Evolutionary conservation across 2,113 vertebrate species (phyloP).

Genomic region (Alethe castanea): DNA sequence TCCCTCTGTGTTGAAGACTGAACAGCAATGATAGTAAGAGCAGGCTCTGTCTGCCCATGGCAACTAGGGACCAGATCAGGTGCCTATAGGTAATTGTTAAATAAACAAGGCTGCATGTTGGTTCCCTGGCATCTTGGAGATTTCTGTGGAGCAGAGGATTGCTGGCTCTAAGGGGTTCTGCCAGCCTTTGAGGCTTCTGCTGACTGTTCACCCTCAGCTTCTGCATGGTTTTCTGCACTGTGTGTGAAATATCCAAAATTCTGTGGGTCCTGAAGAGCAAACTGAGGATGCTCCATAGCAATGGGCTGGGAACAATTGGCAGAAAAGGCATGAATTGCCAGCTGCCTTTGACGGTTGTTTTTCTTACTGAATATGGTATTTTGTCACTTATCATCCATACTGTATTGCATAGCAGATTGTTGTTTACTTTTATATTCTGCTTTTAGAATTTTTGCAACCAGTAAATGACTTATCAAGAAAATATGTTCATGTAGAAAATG

Average conservation of each 20-base stretch:
- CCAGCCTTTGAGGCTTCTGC: background rate
- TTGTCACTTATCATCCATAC: slow-evolving; percentile 15
- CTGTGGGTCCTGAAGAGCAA: background rate
- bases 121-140: background rate
- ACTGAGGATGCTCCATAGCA: background rate
- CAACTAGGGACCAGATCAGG: background rate
- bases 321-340: background rate
- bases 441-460: slow-evolving; percentile 27
- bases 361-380: background rate
- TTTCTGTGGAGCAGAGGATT: background rate
- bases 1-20: background rate
- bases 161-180: background rate
- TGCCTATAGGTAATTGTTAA: background rate
- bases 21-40: background rate
- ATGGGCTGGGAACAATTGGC: background rate
- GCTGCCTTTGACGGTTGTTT: slow-evolving; percentile 19
- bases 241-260: background rate
- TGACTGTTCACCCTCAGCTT: background rate
- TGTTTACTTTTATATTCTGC: slow-evolving; percentile 33
- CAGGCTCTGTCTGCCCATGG: background rate
- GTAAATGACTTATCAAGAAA: slow-evolving; percentile 45
- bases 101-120: background rate
- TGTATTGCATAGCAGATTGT: slow-evolving; percentile 11
- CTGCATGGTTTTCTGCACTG: background rate
- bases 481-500: slow-evolving; percentile 47